phyloP scores from a whole-genome alignment of 2,888 invertebrate species.

The Leptarthrus brevirostris region DNA sequence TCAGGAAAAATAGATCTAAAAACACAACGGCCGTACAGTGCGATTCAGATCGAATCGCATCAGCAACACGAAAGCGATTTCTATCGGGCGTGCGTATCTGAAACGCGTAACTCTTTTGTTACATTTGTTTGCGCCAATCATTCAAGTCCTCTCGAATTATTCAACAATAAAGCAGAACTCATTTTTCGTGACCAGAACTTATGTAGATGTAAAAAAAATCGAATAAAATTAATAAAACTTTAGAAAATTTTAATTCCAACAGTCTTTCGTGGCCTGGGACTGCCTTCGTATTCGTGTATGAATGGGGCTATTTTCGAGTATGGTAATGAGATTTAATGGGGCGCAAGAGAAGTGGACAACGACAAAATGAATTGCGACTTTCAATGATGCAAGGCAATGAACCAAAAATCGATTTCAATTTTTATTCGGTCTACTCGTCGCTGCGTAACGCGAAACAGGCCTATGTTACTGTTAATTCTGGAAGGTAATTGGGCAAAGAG shows the following conservation, averaged over 20 bases:
- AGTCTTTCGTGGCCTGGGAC: too few relatives aligned
- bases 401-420: constrained; percentile 37
- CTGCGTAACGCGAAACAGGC: background rate
- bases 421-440: background rate
- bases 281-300: too few relatives aligned
- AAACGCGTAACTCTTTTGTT: background rate
- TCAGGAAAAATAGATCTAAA: too few relatives aligned
- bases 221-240: background rate
- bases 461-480: background rate
- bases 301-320: background rate
- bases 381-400: constrained; percentile 35
- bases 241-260: background rate
- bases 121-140: background rate
- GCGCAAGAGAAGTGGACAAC: background rate
- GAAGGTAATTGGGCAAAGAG: constrained; percentile 35
- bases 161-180: background rate
- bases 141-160: background rate
- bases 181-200: background rate
- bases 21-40: background rate
- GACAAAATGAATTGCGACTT: background rate
- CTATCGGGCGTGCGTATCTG: constrained; percentile 10
- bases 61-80: background rate
- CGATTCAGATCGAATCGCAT: background rate
- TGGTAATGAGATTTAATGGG: constrained; percentile 9
- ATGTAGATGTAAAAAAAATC: background rate